Percentiles rank a stretch among this genome's conserved stretches.
phyloP scores from a whole-genome alignment of 2,113 vertebrate species.

The Cranoglanis bouderius region DNA sequence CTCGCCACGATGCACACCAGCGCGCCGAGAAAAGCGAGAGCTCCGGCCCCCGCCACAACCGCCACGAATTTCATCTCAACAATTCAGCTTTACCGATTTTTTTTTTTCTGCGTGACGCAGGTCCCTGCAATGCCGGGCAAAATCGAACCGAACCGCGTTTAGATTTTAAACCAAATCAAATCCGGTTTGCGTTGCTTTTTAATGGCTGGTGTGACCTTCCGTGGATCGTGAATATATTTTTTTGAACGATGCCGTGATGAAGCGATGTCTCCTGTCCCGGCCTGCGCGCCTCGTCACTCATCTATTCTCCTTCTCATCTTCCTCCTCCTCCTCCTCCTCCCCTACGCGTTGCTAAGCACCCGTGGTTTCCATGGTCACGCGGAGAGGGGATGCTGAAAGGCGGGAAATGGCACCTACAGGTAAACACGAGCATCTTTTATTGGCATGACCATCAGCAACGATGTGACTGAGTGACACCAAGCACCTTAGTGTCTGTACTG shows the following conservation, averaged over 20 bases:
- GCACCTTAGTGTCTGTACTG: neutral
- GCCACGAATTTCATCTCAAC: slow-evolving; percentile 88
- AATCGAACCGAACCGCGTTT: neutral
- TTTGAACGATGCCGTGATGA: neutral
- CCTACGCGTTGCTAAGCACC: slow-evolving; percentile 70
- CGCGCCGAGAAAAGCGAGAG: slow-evolving; percentile 90
- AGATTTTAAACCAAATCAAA: too few species aligned
- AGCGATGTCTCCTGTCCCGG: neutral
- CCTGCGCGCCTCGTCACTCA: slow-evolving; percentile 12
- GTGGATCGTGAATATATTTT: neutral
- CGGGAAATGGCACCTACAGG: slow-evolving; percentile 1
- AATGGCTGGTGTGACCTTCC: neutral
- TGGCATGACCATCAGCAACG: neutral
- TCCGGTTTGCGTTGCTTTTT: neutral
- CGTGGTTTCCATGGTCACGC: slow-evolving; percentile 72
- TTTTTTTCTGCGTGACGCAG: neutral
- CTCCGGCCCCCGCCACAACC: slow-evolving; percentile 88
- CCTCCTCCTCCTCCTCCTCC: slow-evolving; percentile 32
- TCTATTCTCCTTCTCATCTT: neutral
- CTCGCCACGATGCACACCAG: slow-evolving; percentile 95
- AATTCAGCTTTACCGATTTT: neutral
- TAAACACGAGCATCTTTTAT: neutral
- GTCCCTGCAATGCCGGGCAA: neutral
- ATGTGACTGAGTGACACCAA: neutral
- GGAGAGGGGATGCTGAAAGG: slow-evolving; percentile 44